These are phyloP conservation scores for Scaptomyza montana DNA, from an alignment of 1,140 invertebrate genomes.

Conservation along the genomic window DNA sequence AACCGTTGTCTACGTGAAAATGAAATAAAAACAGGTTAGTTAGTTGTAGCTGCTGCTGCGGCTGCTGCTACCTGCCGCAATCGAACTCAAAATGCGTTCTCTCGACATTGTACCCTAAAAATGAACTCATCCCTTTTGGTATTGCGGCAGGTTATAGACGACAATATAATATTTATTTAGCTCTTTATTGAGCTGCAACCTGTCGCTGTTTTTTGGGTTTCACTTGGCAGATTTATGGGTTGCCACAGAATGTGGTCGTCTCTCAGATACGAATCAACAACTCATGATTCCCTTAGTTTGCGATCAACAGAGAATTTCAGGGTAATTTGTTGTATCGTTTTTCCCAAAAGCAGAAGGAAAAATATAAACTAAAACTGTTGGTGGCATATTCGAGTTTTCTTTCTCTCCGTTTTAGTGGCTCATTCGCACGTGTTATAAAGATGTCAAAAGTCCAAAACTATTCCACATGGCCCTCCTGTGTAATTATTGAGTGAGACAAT, in stretches of 20 bases:
- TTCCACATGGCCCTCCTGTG: constrained; percentile 3
- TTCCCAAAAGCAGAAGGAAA: neutral
- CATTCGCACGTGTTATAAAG: constrained; percentile 81
- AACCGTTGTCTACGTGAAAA: constrained; percentile 20
- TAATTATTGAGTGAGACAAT: constrained; percentile 25
- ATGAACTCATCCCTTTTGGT: constrained; percentile 72
- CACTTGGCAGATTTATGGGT: constrained; percentile 72
- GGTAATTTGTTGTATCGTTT: constrained; percentile 72
- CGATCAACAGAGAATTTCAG: constrained; percentile 64
- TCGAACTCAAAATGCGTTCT: neutral
- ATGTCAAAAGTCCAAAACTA: constrained; percentile 57
- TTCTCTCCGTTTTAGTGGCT: constrained; percentile 35
- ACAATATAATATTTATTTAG: constrained; percentile 76
- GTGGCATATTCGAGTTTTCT: constrained; percentile 54
- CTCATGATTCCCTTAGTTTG: constrained; percentile 21
- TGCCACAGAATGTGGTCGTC: constrained; percentile 42
- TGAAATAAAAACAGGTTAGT: constrained; percentile 54
- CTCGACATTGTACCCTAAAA: constrained; percentile 57
- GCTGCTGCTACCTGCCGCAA: constrained; percentile 41
- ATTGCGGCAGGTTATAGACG: constrained; percentile 40
- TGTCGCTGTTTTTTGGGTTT: constrained; percentile 58
- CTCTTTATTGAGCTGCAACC: constrained; percentile 81
- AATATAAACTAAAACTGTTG: constrained; percentile 60
- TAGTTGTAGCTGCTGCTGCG: constrained; percentile 3
- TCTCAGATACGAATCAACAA: constrained; percentile 46